phyloP scores from a whole-genome alignment of 2,797 vertebrate species.

The Mus caroli region DNA sequence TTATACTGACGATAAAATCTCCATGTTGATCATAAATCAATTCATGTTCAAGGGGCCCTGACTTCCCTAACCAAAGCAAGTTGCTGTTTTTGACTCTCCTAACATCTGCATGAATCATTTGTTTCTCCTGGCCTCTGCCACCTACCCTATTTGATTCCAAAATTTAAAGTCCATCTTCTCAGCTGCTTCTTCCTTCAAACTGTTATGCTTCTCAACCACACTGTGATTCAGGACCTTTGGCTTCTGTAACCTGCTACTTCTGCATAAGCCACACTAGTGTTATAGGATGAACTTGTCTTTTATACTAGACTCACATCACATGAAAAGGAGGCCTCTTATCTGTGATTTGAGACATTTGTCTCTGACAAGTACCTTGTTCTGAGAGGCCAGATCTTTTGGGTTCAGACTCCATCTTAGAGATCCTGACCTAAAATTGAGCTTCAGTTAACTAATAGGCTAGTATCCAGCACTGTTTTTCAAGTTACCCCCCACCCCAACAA shows the following conservation, averaged over 20 bases:
- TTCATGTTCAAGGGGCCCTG: background rate
- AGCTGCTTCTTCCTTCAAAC: background rate
- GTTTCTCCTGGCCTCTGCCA: background rate
- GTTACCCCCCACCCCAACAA: no score
- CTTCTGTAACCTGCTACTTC: background rate
- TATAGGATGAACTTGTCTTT: background rate
- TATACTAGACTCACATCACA: background rate
- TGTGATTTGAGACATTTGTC: background rate
- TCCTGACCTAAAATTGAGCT: no score
- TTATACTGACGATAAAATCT: background rate
- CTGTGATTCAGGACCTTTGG: background rate
- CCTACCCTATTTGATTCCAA: background rate
- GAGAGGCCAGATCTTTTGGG: no score
- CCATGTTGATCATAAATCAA: background rate
- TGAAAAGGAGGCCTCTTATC: background rate
- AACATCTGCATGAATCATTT: background rate
- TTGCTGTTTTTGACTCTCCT: background rate
- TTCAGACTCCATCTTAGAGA: background rate
- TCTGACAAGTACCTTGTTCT: background rate
- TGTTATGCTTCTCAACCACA: background rate
- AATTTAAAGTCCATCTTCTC: background rate
- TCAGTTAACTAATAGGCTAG: no score
- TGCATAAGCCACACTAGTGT: background rate
- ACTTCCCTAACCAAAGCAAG: background rate
- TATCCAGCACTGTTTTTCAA: no score